Evolutionary conservation across 1,140 invertebrate genomes (phyloP).

Genomic region (Calephelis nemesis): DNA sequence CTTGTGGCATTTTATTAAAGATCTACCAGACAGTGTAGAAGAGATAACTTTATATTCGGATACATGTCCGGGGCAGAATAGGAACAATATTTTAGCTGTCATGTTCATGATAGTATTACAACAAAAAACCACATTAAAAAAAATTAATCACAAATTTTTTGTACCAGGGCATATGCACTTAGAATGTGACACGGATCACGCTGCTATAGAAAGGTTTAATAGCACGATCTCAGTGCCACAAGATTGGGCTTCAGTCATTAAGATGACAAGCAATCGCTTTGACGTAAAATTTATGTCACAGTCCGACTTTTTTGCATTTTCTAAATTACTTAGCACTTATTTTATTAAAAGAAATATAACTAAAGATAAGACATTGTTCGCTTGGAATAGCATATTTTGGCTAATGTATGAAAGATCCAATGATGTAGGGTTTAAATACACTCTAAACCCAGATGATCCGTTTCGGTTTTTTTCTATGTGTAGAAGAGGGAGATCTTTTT

Average conservation of each 20-base stretch:
- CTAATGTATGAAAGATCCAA: slow-evolving; percentile 6
- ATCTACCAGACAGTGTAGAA: slow-evolving; percentile 5
- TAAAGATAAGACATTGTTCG: slow-evolving; percentile 3
- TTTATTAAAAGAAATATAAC: slow-evolving; percentile 7
- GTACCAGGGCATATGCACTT: slow-evolving; percentile 3
- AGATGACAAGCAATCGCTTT: slow-evolving; percentile 5
- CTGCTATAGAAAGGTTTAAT: slow-evolving; percentile 3
- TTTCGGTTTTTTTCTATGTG: slow-evolving; percentile 6
- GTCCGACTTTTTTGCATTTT: slow-evolving; percentile 6
- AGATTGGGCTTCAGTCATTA: slow-evolving; percentile 5
- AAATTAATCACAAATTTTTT: slow-evolving; percentile 2
- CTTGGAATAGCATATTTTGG: slow-evolving; percentile 6
- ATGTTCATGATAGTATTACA: slow-evolving; percentile 6
- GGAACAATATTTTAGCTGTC: slow-evolving; percentile 6
- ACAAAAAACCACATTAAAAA: slow-evolving; percentile 6
- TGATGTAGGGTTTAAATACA: slow-evolving; percentile 6
- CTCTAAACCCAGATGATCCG: slow-evolving; percentile 5
- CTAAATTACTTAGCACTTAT: slow-evolving; percentile 6
- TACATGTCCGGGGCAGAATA: slow-evolving; percentile 5
- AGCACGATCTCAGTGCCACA: slow-evolving; percentile 5
- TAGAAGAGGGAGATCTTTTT: slow-evolving; percentile 6
- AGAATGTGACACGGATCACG: slow-evolving; percentile 5
- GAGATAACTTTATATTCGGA: slow-evolving; percentile 6
- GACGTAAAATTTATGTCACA: slow-evolving; percentile 6
- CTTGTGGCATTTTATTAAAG: slow-evolving; percentile 6